Percentiles rank a stretch among this genome's conserved stretches.
Evolutionary conservation across 1,140 invertebrate species (phyloP).

Genomic region (Thaumetopoea pityocampa): DNA sequence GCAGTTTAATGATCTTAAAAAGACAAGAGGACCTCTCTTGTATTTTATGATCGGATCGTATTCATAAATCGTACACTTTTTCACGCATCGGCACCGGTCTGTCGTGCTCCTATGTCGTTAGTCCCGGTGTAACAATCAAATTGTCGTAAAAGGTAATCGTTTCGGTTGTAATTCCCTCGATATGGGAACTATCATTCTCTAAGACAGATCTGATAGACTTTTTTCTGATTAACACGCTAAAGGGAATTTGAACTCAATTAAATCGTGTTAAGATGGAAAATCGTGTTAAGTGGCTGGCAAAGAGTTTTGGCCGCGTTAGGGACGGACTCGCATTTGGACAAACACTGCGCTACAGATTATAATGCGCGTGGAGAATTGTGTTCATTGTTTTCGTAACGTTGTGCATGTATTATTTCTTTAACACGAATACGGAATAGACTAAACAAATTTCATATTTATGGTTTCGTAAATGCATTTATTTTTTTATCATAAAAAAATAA

Average conservation of each 20-base stretch:
- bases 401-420: slow-evolving; percentile 15
- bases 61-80: slow-evolving; percentile 54
- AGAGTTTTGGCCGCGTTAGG: slow-evolving; percentile 21
- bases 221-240: slow-evolving; percentile 7
- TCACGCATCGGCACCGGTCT: slow-evolving; percentile 29
- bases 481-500: too few species aligned
- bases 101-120: slow-evolving; percentile 58
- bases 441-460: not conserved
- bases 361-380: slow-evolving; percentile 49
- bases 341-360: slow-evolving; percentile 53
- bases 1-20: too few species aligned
- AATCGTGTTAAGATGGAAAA: not conserved
- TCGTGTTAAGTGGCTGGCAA: not conserved
- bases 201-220: slow-evolving; percentile 32
- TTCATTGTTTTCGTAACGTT: slow-evolving; percentile 36
- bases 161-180: slow-evolving; percentile 55
- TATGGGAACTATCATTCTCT: slow-evolving; percentile 61
- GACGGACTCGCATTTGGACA: slow-evolving; percentile 43
- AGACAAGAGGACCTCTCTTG: too few species aligned
- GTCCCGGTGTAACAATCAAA: slow-evolving; percentile 58
- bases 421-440: too few species aligned
- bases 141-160: slow-evolving; percentile 58
- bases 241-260: slow-evolving; percentile 16
- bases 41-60: too few species aligned
- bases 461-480: slow-evolving; percentile 1